Conservation (phyloP, 2,797 vertebrate genomes). For the Sebastes minor region DNA sequence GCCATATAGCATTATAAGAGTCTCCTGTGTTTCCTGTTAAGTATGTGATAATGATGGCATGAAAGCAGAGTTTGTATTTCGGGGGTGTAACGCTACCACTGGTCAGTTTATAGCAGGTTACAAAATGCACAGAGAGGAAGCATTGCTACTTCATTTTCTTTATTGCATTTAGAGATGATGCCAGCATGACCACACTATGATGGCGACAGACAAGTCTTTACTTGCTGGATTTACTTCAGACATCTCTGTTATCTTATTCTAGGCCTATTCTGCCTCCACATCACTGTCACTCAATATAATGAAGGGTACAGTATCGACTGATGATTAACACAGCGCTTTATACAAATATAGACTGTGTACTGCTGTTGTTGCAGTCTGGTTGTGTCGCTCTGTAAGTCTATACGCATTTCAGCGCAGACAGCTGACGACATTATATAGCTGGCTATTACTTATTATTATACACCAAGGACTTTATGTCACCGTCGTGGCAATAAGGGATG, state of each 20-base stretch:
- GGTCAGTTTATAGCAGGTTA: slow-evolving; percentile 53
- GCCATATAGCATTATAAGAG: slow-evolving; percentile 47
- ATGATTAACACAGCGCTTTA: neutral
- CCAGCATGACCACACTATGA: slow-evolving; percentile 42
- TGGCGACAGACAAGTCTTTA: slow-evolving; percentile 4
- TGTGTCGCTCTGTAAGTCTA: neutral
- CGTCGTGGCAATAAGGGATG: slow-evolving; percentile 1
- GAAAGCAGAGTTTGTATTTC: slow-evolving; percentile 56
- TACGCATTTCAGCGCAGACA: neutral
- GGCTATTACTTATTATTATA: slow-evolving; percentile 7
- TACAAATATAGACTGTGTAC: neutral
- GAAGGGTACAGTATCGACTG: neutral
- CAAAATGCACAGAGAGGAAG: slow-evolving; percentile 40
- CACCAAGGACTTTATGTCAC: slow-evolving; percentile 9
- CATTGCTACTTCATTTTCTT: slow-evolving; percentile 41
- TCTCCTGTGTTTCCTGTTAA: slow-evolving; percentile 55
- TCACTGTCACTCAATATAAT: neutral
- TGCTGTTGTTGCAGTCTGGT: slow-evolving; percentile 4
- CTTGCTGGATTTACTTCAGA: slow-evolving; percentile 2
- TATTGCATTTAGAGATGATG: slow-evolving; percentile 35
- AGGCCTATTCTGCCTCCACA: neutral
- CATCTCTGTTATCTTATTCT: neutral
- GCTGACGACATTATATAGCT: slow-evolving; percentile 14
- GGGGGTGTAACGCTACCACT: slow-evolving; percentile 41
- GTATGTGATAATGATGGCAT: slow-evolving; percentile 71